A percentile compares a stretch with the other conserved stretches of the same genome.
phyloP scores from a whole-genome alignment of 2,797 vertebrate genomes.

The Anguilla obscura region DNA sequence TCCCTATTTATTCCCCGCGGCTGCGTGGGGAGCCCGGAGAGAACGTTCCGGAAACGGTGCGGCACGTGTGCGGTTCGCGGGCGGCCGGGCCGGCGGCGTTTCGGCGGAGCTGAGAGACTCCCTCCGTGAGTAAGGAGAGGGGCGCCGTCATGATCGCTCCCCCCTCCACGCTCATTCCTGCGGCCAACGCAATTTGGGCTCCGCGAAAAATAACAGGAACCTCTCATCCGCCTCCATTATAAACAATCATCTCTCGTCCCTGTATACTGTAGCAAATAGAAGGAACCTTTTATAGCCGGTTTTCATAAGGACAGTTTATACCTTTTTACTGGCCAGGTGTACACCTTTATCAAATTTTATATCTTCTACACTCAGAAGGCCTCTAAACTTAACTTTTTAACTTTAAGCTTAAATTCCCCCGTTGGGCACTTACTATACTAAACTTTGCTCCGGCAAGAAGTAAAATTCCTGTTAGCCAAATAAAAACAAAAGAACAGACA shows the following conservation, averaged over 20 bases:
- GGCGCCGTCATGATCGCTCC: constrained; percentile 34
- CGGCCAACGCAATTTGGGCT: not conserved
- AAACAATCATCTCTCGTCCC: not conserved
- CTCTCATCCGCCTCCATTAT: not conserved
- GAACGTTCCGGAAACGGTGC: constrained; percentile 21
- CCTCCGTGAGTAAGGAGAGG: constrained; percentile 38
- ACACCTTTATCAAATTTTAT: constrained; percentile 1
- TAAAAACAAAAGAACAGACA: not conserved
- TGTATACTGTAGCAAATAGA: not conserved
- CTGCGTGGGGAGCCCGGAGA: constrained; percentile 18
- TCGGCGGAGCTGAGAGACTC: constrained; percentile 14
- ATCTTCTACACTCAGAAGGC: not conserved
- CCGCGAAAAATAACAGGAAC: not conserved
- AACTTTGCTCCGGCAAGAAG: not conserved
- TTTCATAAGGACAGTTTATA: constrained; percentile 9
- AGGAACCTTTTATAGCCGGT: not conserved
- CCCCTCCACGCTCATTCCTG: not conserved
- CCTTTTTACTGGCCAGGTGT: constrained; percentile 5
- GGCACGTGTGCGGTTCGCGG: constrained; percentile 35
- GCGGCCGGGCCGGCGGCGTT: constrained; percentile 26
- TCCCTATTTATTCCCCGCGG: constrained; percentile 21
- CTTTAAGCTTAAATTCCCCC: not conserved
- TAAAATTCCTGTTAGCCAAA: not conserved
- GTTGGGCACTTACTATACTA: not conserved
- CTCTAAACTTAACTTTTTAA: not conserved